Percentiles rank a stretch among this genome's conserved stretches.
Conservation (phyloP, 2,113 vertebrate genomes). For the Lathamus discolor region DNA sequence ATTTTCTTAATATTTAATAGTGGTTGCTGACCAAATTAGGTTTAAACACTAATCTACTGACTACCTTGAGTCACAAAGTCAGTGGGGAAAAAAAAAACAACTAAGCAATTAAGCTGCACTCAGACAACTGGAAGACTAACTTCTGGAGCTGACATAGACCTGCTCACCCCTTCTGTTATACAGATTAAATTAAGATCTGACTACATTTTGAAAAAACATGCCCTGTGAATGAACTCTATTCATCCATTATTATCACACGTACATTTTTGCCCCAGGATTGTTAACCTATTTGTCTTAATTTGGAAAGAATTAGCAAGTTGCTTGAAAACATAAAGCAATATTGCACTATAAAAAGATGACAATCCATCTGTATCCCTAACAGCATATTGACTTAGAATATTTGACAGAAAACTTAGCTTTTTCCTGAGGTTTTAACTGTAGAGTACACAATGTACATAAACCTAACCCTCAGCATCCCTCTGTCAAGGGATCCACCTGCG, state of each 20-base stretch:
- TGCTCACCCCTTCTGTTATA: neutral
- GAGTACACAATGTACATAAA: neutral
- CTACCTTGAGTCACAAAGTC: neutral
- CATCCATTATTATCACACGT: neutral
- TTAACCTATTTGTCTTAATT: neutral
- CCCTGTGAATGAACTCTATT: neutral
- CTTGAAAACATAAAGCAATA: neutral
- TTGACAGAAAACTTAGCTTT: neutral
- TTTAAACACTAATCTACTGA: neutral
- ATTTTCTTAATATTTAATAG: neutral
- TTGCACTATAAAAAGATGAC: neutral
- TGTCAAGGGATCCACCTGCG: neutral
- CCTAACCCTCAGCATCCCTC: neutral
- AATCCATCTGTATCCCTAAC: neutral
- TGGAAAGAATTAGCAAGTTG: neutral
- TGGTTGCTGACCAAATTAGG: neutral
- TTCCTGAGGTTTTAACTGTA: neutral
- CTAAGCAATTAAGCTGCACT: neutral
- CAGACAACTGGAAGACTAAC: neutral
- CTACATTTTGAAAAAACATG: neutral
- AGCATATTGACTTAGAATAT: neutral
- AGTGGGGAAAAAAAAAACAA: neutral
- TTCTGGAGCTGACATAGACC: neutral
- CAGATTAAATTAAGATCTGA: neutral
- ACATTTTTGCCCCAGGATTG: neutral